Conservation (phyloP, 2,113 vertebrate genomes). For the Neotragus moschatus region DNA sequence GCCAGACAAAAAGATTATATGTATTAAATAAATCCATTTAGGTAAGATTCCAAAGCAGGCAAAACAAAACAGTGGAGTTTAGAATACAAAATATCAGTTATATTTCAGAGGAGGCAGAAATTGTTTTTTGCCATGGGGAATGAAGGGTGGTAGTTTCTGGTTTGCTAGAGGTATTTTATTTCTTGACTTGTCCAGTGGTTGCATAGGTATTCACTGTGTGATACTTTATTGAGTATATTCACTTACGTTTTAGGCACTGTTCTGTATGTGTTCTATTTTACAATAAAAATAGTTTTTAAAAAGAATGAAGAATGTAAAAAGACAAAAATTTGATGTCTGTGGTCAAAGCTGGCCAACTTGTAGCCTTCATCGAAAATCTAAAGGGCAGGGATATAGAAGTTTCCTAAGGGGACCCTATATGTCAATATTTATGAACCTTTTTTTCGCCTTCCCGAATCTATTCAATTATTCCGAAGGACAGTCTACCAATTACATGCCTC, state of each 20-base stretch:
- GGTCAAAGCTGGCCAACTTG: neutral
- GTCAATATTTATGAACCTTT: neutral
- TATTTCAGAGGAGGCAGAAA: neutral
- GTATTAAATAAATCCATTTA: neutral
- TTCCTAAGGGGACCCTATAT: neutral
- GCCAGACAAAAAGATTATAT: neutral
- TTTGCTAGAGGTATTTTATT: neutral
- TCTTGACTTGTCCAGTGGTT: neutral
- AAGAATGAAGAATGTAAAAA: neutral
- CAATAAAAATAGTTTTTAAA: neutral
- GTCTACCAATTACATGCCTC: neutral
- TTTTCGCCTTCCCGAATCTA: neutral
- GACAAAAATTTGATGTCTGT: neutral
- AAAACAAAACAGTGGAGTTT: neutral
- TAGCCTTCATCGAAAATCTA: neutral
- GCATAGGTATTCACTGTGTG: neutral
- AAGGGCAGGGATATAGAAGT: neutral
- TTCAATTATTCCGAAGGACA: neutral
- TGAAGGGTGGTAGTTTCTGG: neutral
- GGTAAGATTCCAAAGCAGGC: neutral
- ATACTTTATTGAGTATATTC: neutral
- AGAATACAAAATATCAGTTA: neutral
- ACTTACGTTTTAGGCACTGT: neutral
- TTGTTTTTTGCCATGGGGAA: neutral
- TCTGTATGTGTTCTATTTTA: neutral